A percentile compares a stretch with the other conserved stretches of the same genome.
Evolutionary conservation across 2,888 invertebrate genomes (phyloP).

Genomic region (Phymatocera aterrima): DNA sequence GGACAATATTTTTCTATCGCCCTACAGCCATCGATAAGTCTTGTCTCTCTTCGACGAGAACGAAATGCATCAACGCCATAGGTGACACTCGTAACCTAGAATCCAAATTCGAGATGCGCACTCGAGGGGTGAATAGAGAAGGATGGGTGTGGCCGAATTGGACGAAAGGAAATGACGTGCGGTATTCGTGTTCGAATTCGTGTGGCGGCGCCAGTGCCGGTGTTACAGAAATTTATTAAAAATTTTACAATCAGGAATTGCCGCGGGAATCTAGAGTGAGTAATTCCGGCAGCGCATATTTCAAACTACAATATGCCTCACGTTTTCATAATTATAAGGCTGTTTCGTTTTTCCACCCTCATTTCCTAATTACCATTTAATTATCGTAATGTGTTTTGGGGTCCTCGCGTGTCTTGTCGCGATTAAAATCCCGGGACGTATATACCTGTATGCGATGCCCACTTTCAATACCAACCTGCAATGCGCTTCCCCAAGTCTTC

Average conservation of each 20-base stretch:
- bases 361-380: conserved; percentile 25
- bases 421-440: background rate
- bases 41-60: conserved; percentile 10
- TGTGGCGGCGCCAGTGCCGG: background rate
- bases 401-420: conserved; percentile 38
- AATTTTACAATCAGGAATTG: conserved; percentile 16
- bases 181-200: background rate
- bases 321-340: background rate
- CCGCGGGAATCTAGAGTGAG: background rate
- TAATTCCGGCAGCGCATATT: conserved; percentile 25
- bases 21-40: conserved; percentile 36
- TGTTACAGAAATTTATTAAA: conserved; percentile 14
- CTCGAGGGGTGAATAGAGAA: background rate
- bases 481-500: background rate
- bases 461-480: background rate
- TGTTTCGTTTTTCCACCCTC: background rate
- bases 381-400: conserved; percentile 31
- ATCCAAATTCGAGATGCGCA: conserved; percentile 21
- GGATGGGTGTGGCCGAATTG: conserved; percentile 32
- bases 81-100: conserved; percentile 38
- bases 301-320: conserved; percentile 12
- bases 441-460: background rate
- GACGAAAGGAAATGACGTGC: conserved; percentile 17
- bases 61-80: conserved; percentile 16
- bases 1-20: conserved; percentile 39